These are phyloP conservation scores for Paramormyrops kingsleyae DNA, from an alignment of 2,113 vertebrate species.

Conservation along the genomic window DNA sequence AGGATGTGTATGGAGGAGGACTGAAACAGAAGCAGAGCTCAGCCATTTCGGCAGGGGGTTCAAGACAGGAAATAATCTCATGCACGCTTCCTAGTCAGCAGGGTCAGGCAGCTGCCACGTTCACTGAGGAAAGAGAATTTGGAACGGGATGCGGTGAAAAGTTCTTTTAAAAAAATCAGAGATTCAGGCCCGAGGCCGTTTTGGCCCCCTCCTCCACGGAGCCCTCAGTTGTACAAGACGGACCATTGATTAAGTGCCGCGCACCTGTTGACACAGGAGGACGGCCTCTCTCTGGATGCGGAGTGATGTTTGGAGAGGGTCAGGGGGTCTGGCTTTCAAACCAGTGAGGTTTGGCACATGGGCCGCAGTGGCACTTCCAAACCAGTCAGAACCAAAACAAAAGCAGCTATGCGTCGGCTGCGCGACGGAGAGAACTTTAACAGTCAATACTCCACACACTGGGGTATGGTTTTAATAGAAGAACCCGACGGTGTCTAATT, in stretches of 20 bases:
- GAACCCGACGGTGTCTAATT: neutral
- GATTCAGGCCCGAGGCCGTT: neutral
- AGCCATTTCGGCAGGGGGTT: neutral
- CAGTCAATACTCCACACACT: neutral
- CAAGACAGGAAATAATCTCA: neutral
- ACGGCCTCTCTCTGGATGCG: neutral
- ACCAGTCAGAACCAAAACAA: neutral
- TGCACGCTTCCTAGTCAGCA: neutral
- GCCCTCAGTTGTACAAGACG: neutral
- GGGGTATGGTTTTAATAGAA: neutral
- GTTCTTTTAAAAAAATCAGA: neutral
- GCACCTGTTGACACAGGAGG: conserved; percentile 1
- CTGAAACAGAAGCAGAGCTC: neutral
- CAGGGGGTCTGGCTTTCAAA: conserved; percentile 5
- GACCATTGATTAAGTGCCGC: neutral
- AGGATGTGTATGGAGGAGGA: neutral
- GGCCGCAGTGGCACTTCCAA: neutral
- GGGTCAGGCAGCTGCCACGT: neutral
- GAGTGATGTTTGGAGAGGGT: conserved; percentile 5
- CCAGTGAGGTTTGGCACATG: neutral
- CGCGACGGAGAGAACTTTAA: neutral
- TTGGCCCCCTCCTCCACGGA: neutral
- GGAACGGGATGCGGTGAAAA: neutral
- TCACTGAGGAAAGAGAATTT: neutral
- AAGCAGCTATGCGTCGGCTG: neutral